Evolutionary conservation across 1,140 invertebrate species (phyloP).

Genomic region (Pygmarrhopalites habei): DNA sequence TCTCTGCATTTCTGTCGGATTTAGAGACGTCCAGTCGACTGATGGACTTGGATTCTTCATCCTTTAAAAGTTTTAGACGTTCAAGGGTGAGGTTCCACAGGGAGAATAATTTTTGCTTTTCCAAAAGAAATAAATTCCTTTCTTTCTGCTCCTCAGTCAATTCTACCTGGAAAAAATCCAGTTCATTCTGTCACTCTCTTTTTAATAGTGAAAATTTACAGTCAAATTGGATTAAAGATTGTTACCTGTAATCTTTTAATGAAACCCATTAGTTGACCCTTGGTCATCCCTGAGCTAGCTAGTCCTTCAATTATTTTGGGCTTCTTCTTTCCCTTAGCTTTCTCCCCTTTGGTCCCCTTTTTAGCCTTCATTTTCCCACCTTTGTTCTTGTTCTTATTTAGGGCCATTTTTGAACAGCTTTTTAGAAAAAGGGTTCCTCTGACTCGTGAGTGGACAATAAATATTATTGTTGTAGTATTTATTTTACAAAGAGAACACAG

Average conservation of each 20-base stretch:
- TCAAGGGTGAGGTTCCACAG: neutral
- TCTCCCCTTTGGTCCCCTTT: neutral
- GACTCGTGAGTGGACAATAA: no score
- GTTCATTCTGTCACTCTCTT: no score
- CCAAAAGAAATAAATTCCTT: constrained; percentile 1
- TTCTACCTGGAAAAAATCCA: constrained; percentile 1
- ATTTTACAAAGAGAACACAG: no score
- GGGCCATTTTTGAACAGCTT: no score
- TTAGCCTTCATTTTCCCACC: neutral
- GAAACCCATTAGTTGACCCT: neutral
- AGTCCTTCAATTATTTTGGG: neutral
- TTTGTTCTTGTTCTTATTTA: neutral
- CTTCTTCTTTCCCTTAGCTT: neutral
- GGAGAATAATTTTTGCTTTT: constrained; percentile 1
- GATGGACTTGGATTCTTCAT: neutral
- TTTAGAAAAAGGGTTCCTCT: no score
- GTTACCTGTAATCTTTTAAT: constrained; percentile 1
- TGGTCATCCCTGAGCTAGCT: neutral
- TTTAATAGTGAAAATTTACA: no score
- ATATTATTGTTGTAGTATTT: no score
- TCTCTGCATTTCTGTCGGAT: neutral
- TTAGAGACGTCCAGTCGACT: no score
- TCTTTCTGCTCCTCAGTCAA: neutral
- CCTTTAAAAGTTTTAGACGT: neutral
- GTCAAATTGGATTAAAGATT: no score